Evolutionary conservation across 2,797 vertebrate species (phyloP).

Genomic region (Bovichtus variegatus): DNA sequence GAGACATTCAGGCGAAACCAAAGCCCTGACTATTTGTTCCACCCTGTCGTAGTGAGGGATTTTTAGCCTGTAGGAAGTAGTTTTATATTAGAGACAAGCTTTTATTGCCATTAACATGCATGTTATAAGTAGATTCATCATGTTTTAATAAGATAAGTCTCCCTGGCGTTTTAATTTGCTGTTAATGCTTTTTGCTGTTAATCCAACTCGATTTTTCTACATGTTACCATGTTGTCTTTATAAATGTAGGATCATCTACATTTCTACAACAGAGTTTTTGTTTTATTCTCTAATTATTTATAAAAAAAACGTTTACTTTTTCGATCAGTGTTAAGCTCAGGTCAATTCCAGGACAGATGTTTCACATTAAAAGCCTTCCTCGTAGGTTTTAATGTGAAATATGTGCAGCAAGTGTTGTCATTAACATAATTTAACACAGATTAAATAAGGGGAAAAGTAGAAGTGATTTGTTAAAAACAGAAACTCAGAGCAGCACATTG

Average conservation of each 20-base stretch:
- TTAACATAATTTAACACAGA: too few species aligned
- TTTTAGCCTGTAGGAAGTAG: neutral
- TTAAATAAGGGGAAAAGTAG: too few species aligned
- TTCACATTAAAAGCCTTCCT: neutral
- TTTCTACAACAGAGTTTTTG: neutral
- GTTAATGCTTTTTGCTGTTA: neutral
- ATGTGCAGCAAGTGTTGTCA: neutral
- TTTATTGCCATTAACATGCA: neutral
- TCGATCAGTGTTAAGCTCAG: too few species aligned
- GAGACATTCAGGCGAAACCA: neutral
- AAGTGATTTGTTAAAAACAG: too few species aligned
- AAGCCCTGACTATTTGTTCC: neutral
- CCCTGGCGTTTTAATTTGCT: neutral
- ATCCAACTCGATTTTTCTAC: neutral
- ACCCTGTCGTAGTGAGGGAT: neutral
- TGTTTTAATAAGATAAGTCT: neutral
- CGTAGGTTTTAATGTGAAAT: neutral
- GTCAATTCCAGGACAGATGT: neutral
- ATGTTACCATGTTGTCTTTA: neutral
- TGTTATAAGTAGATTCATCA: neutral
- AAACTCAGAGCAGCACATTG: too few species aligned
- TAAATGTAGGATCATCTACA: neutral
- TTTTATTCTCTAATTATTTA: too few species aligned
- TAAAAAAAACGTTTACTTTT: too few species aligned
- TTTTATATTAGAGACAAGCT: neutral